Evolutionary conservation across 2,888 invertebrate species (phyloP).

Genomic region (Chromoteleia sp.): DNA sequence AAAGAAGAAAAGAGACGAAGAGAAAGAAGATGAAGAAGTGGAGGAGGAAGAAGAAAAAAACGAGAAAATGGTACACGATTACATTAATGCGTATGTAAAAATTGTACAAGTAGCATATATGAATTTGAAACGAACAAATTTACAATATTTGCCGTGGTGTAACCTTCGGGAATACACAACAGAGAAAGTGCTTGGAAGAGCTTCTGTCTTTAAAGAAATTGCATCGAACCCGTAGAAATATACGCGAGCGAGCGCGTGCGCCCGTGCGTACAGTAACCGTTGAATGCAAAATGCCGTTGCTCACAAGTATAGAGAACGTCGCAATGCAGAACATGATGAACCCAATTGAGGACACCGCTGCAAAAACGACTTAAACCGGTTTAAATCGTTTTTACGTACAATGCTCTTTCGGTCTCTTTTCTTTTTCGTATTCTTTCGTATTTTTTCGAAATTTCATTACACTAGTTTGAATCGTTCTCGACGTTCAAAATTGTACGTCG

Average conservation of each 20-base stretch:
- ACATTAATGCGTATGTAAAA: too few relatives aligned
- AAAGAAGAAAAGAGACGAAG: too few relatives aligned
- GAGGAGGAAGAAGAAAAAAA: too few relatives aligned
- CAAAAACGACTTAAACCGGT: constrained; percentile 56
- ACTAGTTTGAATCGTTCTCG: too few relatives aligned
- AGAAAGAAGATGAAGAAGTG: too few relatives aligned
- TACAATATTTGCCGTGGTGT: constrained; percentile 10
- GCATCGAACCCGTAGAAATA: constrained; percentile 37
- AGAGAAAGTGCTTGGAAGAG: constrained; percentile 37
- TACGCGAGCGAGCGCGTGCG: constrained; percentile 44
- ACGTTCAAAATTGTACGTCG: too few relatives aligned
- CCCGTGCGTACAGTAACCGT: constrained; percentile 54
- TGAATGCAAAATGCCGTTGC: constrained; percentile 64
- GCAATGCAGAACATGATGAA: constrained; percentile 63
- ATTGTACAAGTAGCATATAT: too few relatives aligned
- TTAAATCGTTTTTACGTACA: constrained; percentile 46
- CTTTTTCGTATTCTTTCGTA: constrained; percentile 1
- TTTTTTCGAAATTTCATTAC: not conserved
- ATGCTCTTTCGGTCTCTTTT: constrained; percentile 16
- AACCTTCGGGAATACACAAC: constrained; percentile 20
- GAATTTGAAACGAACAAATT: too few relatives aligned
- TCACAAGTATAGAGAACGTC: constrained; percentile 57
- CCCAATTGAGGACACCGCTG: constrained; percentile 52
- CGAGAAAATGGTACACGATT: too few relatives aligned
- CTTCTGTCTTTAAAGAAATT: constrained; percentile 32